Percentiles rank a stretch among this genome's conserved stretches.
phyloP scores from a whole-genome alignment of 2,888 invertebrate genomes.

The Diadromus collaris region DNA sequence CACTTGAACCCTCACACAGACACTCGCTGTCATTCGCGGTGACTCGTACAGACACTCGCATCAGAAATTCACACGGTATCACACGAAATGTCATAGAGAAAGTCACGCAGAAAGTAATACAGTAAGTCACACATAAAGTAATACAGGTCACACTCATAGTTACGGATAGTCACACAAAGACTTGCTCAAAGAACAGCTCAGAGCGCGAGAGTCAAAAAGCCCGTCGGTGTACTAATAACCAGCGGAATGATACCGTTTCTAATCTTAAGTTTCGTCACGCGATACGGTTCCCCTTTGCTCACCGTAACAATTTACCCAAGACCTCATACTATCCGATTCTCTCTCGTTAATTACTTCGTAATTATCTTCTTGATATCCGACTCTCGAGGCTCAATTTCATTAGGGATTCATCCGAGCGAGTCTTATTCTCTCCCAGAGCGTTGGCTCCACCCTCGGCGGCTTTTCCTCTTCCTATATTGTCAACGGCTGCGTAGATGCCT shows the following conservation, averaged over 20 bases:
- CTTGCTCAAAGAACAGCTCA: not conserved
- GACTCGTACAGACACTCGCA: not conserved
- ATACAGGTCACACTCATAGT: not conserved
- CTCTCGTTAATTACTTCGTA: conserved; percentile 59
- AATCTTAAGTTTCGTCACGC: conserved; percentile 4
- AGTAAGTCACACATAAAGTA: not conserved
- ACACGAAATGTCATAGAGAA: too few relatives aligned
- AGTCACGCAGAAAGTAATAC: too few relatives aligned
- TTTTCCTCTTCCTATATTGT: conserved; percentile 5
- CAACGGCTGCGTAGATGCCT: conserved; percentile 26
- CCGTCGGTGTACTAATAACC: conserved; percentile 19
- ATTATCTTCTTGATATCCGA: conserved; percentile 58
- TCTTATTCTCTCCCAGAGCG: conserved; percentile 57
- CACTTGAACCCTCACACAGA: not conserved
- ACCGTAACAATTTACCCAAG: conserved; percentile 35
- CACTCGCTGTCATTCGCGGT: not conserved
- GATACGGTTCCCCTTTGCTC: not conserved
- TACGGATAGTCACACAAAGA: not conserved
- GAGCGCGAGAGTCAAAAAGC: not conserved
- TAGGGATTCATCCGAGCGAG: conserved; percentile 56
- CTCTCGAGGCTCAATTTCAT: conserved; percentile 57
- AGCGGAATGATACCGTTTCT: conserved; percentile 10
- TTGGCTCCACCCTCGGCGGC: conserved; percentile 33
- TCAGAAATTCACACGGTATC: too few relatives aligned
- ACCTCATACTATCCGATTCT: conserved; percentile 44